Base-by-base conservation (phyloP, 1,140 invertebrate species). In the Papilio xuthus region DNA sequence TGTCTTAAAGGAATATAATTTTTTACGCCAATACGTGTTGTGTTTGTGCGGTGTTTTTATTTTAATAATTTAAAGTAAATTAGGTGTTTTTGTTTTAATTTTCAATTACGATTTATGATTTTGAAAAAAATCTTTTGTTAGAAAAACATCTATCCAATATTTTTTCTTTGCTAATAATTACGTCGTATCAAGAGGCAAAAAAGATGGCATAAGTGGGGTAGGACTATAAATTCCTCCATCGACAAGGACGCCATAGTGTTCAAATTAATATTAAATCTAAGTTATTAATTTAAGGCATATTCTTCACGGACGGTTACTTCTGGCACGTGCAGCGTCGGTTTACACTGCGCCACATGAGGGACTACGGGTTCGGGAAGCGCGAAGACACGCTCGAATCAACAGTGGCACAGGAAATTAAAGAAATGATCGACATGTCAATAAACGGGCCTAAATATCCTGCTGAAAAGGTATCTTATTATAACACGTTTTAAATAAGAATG, bases 251-350 rank as follows among this genome's bases (percentile, higher is more conserved):
- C n/a, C n/a, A n/a, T n/a, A n/a, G n/a, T n/a, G n/a, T n/a, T n/a
- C n/a, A n/a, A n/a, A n/a, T n/a, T 37, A 37, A 37, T 37, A 37
- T 7, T 37, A 37, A 37, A 74, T 60, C 42, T 72, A 77, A 23
- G 12, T 72, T 44, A 83, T 42, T 71, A 47, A 2, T 80, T 47
- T 53, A 53, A 96, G 96, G 96, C 8, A 94, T 96, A 44, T 96
- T 96, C 85, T 96, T 96, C 80, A 95, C 95, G 15, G 96, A 96
- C 41, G 96, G 96, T 3, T 85, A 90, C 20, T 89, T 95, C 18
- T 97, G 97, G 97, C 94, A 95, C 77, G 95, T 96, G 56, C 96
- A 97, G 83, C 93, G 96, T 42, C 94, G 96, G 75, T 97, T 97
- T 80, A 94, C 96, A 0, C 89, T 97, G 7, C 94, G 96, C 1